Base-by-base conservation (phyloP, 2,888 invertebrate genomes). In the Mesorhabditis sp. region DNA sequence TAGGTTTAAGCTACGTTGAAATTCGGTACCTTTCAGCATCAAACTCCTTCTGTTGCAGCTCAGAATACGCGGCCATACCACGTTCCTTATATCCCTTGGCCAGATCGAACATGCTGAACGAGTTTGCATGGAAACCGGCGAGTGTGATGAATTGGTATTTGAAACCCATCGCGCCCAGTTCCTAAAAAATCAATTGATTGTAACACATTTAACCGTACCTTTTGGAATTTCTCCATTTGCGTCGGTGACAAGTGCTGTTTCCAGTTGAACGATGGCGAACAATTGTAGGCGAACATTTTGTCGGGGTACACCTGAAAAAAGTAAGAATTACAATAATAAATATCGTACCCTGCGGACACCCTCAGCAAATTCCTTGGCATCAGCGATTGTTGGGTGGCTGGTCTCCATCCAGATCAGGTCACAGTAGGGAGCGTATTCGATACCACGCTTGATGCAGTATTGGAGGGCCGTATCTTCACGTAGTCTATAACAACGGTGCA, bases 341-440 rank as follows among this genome's bases (percentile, higher is more conserved):
- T 42, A 28, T 28, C 43, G 4, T 67, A 77, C 78, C 68, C 77
- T 80, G 42, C 76, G 78, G 5, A 86, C 82, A 28, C 85, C 86
- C 68, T 86, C 86, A 7, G 86, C 82, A 67, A 86, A 86, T 62
- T 83, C 82, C 43, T 77, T 74, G 10, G 87, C 87, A 68, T 84
- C 83, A 5, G 80, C 79, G 61, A 86, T 72, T 43, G 85, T 82
- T 13, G 87, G 87, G 61, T 83, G 84, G 43, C 81, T 83, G 4
- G 87, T 87, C 72, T 87, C 87, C 83, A 86, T 86, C 87, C 87
- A 87, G 61, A 87, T 79, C 62, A 87, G 75, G 72, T 87, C 87
- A 66, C 81, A 82, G 72, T 83, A 85, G 10, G 84, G 84, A 41
- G 85, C 85, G 69, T 82, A 83, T 67, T 78, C 75, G 43, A 86